Base-by-base conservation (phyloP, 2,888 invertebrate genomes). In the Microplitis deprimator region DNA sequence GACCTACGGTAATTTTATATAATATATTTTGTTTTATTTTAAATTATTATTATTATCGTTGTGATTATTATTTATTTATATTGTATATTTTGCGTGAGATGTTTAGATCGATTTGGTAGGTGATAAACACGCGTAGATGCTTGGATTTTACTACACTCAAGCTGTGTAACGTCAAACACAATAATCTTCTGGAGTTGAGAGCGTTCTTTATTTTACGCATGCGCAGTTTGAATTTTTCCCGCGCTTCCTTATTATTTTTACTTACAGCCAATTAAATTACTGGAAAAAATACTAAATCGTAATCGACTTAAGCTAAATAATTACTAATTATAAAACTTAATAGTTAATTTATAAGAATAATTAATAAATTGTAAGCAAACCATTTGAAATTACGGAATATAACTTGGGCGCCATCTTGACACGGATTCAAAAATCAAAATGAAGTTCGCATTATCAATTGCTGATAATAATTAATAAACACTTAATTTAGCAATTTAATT, bases 101-200 rank as follows among this genome's bases (percentile, higher is more conserved):
- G 29, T 50, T 50, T 10, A 50, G 50, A 50, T 50, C 50, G 50
- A 50, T 50, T 50, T 50, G 13, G 6, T 13, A 13, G 13, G 1
- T 50, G 50, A 50, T 50, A 50, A 77, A 73, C 77, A 77, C 77
- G 75, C 71, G 77, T 40, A 68, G 16, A 13, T 16, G 38, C 41
- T 39, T 50, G 50, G 50, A 50, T 50, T 50, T 50, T 50, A 50
- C 50, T 50, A 13, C 50, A 50, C 29, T 29, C 50, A 13, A 50
- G 50, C 50, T 50, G 50, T 50, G 50, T 50, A 8, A 50, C 8
- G 50, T 50, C 50, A 50, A 50, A 50, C 50, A 50, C 50, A 50
- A 50, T 50, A 8, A 50, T 50, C 50, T 41, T 17, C 41, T 29
- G 59, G 60, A 40, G 41, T n/a, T 17, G 17, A 65, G 8, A 59